A percentile compares a stretch with the other conserved stretches of the same genome.
phyloP scores from a whole-genome alignment of 64 coral and sea anemone species.

The Montipora sp. region DNA sequence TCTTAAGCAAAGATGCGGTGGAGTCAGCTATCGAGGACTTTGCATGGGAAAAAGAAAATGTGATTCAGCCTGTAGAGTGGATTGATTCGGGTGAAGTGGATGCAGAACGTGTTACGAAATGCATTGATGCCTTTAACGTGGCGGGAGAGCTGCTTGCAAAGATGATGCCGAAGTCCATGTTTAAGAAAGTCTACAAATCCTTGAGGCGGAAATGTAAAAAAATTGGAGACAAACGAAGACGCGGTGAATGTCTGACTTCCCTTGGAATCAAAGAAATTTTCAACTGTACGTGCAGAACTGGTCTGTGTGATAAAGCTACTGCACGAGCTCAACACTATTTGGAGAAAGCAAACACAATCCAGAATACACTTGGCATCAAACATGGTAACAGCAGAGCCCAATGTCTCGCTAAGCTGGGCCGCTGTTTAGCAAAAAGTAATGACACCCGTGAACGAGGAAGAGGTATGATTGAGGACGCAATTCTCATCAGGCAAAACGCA shows the following conservation, averaged over 20 bases:
- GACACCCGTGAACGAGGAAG: background rate
- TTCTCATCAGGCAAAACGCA: background rate
- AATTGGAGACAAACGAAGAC: conserved; percentile 5
- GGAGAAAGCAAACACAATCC: conserved; percentile 4
- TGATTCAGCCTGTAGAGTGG: conserved; percentile 47
- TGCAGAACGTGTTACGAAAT: background rate
- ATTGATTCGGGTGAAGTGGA: background rate
- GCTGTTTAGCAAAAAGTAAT: background rate
- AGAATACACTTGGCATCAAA: background rate
- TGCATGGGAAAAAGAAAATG: conserved; percentile 24
- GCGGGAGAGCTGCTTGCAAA: conserved; percentile 60
- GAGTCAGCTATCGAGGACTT: conserved; percentile 41
- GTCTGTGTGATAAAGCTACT: background rate
- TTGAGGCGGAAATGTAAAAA: conserved; percentile 17
- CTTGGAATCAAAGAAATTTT: conserved; percentile 26
- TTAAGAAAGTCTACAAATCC: background rate
- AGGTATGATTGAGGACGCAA: background rate
- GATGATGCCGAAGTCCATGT: conserved; percentile 41
- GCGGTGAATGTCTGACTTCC: conserved; percentile 47
- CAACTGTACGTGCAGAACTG: background rate
- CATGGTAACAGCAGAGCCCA: conserved; percentile 3
- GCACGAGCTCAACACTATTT: conserved; percentile 26
- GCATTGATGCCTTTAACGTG: conserved; percentile 60
- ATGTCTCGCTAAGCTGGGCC: conserved; percentile 35
- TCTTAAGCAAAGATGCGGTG: conserved; percentile 30